phyloP scores from a whole-genome alignment of 2,888 invertebrate species.

The Leucania comma region DNA sequence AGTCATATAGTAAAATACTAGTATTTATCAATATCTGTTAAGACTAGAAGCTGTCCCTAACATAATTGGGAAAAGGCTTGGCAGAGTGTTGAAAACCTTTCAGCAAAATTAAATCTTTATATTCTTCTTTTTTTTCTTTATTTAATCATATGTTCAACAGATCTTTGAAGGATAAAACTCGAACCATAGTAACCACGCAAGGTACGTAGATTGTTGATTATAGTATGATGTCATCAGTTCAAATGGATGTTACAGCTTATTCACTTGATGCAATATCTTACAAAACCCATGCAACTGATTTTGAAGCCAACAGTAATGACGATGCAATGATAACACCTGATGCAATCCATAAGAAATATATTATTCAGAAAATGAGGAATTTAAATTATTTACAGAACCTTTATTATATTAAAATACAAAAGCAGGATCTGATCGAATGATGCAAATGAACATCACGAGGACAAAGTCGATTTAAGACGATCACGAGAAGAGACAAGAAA shows the following conservation, averaged over 20 bases:
- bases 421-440: neutral
- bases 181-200: conserved; percentile 11
- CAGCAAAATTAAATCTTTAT: neutral
- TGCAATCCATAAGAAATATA: too few relatives aligned
- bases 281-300: conserved; percentile 20
- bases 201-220: conserved; percentile 41
- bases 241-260: conserved; percentile 34
- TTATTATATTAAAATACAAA: neutral
- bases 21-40: too few relatives aligned
- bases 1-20: too few relatives aligned
- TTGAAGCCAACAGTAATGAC: conserved; percentile 6
- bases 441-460: too few relatives aligned
- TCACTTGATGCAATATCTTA: conserved; percentile 31
- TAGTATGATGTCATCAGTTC: conserved; percentile 36
- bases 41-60: too few relatives aligned
- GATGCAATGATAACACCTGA: neutral
- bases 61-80: too few relatives aligned
- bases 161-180: conserved; percentile 34
- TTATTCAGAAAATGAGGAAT: neutral
- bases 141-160: conserved; percentile 10
- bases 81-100: neutral
- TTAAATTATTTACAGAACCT: neutral
- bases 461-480: too few relatives aligned
- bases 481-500: too few relatives aligned
- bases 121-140: too few relatives aligned